Base-by-base conservation (phyloP, 2,113 vertebrate genomes). In the Cnemophilus loriae region DNA sequence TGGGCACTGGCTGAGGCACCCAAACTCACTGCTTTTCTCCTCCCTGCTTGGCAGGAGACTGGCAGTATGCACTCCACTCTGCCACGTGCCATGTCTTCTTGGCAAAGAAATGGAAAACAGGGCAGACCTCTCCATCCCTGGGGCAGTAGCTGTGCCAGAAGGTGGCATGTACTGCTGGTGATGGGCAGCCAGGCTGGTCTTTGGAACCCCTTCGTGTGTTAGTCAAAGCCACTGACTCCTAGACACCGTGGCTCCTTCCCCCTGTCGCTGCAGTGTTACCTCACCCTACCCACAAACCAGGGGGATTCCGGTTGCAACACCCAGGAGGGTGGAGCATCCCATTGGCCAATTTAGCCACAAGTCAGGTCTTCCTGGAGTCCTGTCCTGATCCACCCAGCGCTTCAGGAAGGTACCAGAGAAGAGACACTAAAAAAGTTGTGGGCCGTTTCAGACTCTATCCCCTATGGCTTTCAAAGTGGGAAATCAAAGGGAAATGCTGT, bases 401-500 rank as follows among this genome's bases (percentile, higher is more conserved):
- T 75, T 77, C 68, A 76, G 84, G 75, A 92, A 83, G 70, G 50
- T 59, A 74, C 30, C 1, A 2, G 74, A 83, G 65, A 80, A 63
- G 49, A 80, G 57, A 50, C 14, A 8, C 74, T 49, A 87, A 93
- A 95, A 96, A 91, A 74, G 68, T 83, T 55, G 39, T 2, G 1
- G 70, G 74, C 56, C 12, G 2, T 79, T 90, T 87, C 76, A 76
- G 59, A 46, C 59, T 95, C 94, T 47, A 68, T 95, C 75, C 84
- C 73, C 92, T 57, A 27, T 41, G 44, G 80, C 75, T 91, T 92
- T 95, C 89, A 97, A 93, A 96, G 52, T 11, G 9, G 49, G 52
- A 68, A 95, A 93, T 96, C 94, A 96, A 97, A 97, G 90, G 47
- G 26, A 84, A 96, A 70, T 1, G 3, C 79, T 20, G 20, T 22